A percentile compares a stretch with the other conserved stretches of the same genome.
Evolutionary conservation across 2,113 vertebrate species (phyloP).

Genomic region (Rana temporaria): DNA sequence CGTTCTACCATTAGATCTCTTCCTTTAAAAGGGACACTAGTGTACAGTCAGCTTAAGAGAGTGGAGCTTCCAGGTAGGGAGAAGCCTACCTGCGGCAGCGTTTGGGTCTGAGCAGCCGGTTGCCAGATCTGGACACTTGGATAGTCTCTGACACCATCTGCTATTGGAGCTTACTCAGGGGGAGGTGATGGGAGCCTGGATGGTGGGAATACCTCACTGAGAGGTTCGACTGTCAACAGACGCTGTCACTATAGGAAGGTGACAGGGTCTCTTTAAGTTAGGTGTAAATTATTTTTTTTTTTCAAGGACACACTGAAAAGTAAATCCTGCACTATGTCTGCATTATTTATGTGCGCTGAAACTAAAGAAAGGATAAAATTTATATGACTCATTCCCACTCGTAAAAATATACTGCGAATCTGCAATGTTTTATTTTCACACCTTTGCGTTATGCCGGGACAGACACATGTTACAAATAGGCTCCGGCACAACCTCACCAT

Average conservation of each 20-base stretch:
- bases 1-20: too few relatives aligned
- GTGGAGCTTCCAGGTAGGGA: too few relatives aligned
- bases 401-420: not conserved
- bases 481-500: not conserved
- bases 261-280: too few relatives aligned
- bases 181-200: not conserved
- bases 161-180: not conserved
- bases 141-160: too few relatives aligned
- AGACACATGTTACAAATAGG: constrained; percentile 30
- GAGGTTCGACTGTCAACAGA: not conserved
- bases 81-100: too few relatives aligned
- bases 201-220: not conserved
- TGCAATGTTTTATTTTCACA: not conserved
- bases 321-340: not conserved
- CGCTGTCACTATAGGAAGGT: not conserved
- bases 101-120: too few relatives aligned
- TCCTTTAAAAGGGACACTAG: too few relatives aligned
- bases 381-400: not conserved
- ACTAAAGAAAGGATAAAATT: not conserved
- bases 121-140: too few relatives aligned
- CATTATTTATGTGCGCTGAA: not conserved
- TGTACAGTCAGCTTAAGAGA: too few relatives aligned
- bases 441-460: constrained; percentile 2
- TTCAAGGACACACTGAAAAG: not conserved
- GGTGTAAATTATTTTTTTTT: too few relatives aligned